Base-by-base conservation (phyloP, 2,113 vertebrate genomes). In the Corvus hawaiiensis region DNA sequence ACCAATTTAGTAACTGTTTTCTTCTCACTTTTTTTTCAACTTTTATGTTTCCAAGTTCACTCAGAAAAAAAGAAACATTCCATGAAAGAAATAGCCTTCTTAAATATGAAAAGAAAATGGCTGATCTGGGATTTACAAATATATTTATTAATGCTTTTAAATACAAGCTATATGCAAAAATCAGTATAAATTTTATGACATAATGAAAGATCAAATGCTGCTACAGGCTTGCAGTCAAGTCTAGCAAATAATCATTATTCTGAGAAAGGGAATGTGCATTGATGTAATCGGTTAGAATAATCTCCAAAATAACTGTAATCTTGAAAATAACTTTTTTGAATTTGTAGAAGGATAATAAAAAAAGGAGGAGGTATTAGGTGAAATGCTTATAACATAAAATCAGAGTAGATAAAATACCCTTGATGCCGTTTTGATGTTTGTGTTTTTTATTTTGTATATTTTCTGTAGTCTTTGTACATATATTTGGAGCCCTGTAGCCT, bases 271-370 rank as follows among this genome's bases (percentile, higher is more conserved):
- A 92, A 92, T 6, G 27, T 80, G 37, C 63, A 91, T 93, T 51
- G 68, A 11, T 79, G 43, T 95, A 96, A 96, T 97, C 90, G 10
- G 56, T 92, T 94, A 79, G 89, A 95, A 95, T 90, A 95, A 96
- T 95, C 94, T 94, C 87, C 20, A 89, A 58, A 90, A 51, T 89
- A 94, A 90, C 46, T 95, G 52, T 94, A 95, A 95, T 95, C 85
- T 86, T 92, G 77, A 76, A 96, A 95, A 96, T 82, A 96, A 95
- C 54, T 88, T 94, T 94, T 94, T 54, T 87, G 79, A 90, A 94
- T 94, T 83, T 92, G 67, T 85, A 52, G 32, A 89, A 94, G n/a
- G 72, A 87, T 94, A 46, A 93, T 91, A 73, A 89, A 93, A 89
- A 68, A 71, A 71, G 18, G 48, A 75, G 46, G 3, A 64, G 32